Evolutionary conservation across 2,797 vertebrate species (phyloP), one percentile per base, ranked within the genome.

Genomic region (Phylloscopus collybita): DNA sequence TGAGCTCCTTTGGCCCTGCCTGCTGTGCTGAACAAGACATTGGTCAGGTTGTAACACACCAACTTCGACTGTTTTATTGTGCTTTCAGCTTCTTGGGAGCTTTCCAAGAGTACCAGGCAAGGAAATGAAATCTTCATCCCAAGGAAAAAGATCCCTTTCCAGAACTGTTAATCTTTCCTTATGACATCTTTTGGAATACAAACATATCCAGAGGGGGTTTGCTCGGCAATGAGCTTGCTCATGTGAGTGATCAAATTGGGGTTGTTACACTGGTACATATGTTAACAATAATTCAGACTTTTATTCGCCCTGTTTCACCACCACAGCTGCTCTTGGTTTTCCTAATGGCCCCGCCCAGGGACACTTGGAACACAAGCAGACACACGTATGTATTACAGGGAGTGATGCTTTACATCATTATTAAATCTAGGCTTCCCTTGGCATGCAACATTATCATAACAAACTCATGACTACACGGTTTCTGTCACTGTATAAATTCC

Each of bases 251-350:
- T 94, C 90, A 72, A 17, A 90, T 10, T 21, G 83, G 95, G 92
- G 42, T 67, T 84, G 78, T 94, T 90, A 62, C 85, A 89, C 90
- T 34, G 64, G 80, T 94, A 93, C 97, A 98, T 81, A 92, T 97
- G 97, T 96, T 98, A 97, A 93, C 96, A 97, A 97, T 97, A 97
- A 98, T 47, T 95, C 95, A 88, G 64, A 75, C 65, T 95, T 96
- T 94, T 90, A 94, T 92, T 95, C 23, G 45, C 92, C 93, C 91
- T 88, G 85, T 91, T 97, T 88, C 93, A 88, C 64, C 83, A 94
- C 49, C 86, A 82, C 97, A 97, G 97, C 95, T 97, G 97, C 95
- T 97, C 95, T 85, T 95, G 80, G 91, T 97, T 97, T 96, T 86
- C 80, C 90, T 80, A 54, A 25, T 22, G 80, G 94, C 93, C 95